Evolutionary conservation across 2,113 vertebrate species (phyloP), one percentile per base, ranked within the genome.

Genomic region (Herpetotheres cachinnans): DNA sequence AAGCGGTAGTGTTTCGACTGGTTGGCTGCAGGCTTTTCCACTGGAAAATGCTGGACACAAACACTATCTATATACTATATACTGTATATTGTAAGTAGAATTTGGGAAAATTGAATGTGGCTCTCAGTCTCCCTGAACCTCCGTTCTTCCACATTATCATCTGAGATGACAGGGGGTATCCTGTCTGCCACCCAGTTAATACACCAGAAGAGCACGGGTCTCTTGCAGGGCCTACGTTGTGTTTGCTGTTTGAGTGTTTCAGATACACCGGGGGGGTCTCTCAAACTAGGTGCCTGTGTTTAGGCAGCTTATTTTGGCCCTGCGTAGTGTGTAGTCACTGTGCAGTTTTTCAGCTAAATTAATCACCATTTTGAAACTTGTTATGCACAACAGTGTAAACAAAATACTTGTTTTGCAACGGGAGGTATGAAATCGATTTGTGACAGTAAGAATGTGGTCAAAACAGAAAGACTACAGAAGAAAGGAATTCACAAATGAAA

Each of bases 401-500:
- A 86, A 89, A 96, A 91, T 67, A 58, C 55, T 92, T 85, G 65
- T 96, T 93, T 95, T 92, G 96, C 91, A 94, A 95, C 3, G 13
- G 67, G 54, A 87, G 62, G 70, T 80, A 93, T 0, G 47, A 93
- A 95, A 91, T 97, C 1, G 1, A 95, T 93, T 89, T 79, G 32
- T 89, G 63, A 30, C 89, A 91, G 13, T 94, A 91, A 85, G 86
- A 93, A 88, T 80, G 91, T 91, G 91, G 94, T 96, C 77, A 87
- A 90, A 97, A 95, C 82, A 91, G 65, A 95, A 91, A 93, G 94
- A 89, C 72, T 94, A 47, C 76, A 96, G 90, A 86, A 92, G 94
- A 95, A 96, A 95, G 95, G 97, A 97, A 97, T 95, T 89, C 72
- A 49, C 81, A 92, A 95, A 97, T 97, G 78, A 95, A 92, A 97